These are phyloP conservation scores for Crossocerus cetratus DNA, from an alignment of 2,888 invertebrate genomes.

Conservation along the genomic window DNA sequence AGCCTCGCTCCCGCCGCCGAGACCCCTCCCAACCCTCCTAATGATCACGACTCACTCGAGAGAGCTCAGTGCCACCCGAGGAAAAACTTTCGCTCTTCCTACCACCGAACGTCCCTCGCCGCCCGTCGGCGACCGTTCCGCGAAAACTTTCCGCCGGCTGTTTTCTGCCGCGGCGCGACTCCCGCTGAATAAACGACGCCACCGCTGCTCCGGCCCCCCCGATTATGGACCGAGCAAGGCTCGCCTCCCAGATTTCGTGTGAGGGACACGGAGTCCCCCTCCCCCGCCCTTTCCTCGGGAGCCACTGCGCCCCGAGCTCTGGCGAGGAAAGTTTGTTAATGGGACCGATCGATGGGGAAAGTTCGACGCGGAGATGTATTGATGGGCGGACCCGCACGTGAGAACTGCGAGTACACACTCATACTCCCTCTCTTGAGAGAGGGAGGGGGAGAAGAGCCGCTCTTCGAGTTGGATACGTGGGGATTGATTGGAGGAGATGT, in stretches of 20 bases:
- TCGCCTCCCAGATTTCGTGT: too few species aligned
- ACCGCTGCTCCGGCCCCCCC: conserved; percentile 55
- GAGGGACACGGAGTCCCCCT: too few species aligned
- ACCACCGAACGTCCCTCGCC: too few species aligned
- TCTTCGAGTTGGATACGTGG: conserved; percentile 11
- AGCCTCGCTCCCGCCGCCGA: conserved; percentile 8
- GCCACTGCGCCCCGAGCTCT: conserved; percentile 62
- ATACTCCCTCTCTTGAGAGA: too few species aligned
- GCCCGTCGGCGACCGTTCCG: conserved; percentile 60
- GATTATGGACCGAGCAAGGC: conserved; percentile 39
- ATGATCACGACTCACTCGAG: conserved; percentile 62
- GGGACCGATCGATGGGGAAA: conserved; percentile 60
- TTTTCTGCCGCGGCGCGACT: conserved; percentile 57
- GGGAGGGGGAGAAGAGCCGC: background rate
- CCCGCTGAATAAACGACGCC: conserved; percentile 66
- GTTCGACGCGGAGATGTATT: conserved; percentile 33
- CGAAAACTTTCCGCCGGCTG: conserved; percentile 68
- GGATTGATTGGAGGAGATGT: conserved; percentile 53
- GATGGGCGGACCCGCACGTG: conserved; percentile 2
- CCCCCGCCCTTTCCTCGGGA: too few species aligned
- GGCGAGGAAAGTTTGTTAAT: conserved; percentile 69
- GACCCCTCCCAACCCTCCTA: too few species aligned
- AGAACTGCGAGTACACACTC: too few species aligned
- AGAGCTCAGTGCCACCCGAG: conserved; percentile 13
- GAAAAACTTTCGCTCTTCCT: conserved; percentile 71